Conservation (phyloP, 2,797 vertebrate species). For the Balearica regulorum region DNA sequence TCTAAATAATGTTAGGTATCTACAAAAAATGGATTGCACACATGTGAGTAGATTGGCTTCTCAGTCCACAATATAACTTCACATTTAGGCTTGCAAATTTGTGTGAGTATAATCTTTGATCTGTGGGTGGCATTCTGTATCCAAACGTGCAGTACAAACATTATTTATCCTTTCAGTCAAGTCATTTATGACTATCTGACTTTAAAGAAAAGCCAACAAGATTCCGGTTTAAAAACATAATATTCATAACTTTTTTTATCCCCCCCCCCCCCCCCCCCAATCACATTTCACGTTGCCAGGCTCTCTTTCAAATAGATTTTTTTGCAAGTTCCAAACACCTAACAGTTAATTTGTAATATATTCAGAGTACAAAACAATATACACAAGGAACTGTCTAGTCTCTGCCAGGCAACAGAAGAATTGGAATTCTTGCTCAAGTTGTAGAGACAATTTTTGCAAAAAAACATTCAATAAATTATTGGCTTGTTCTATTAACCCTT, state of each 20-base stretch:
- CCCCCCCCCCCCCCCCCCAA: fast-evolving
- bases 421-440: neutral
- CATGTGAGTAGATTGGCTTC: neutral
- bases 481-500: neutral
- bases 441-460: neutral
- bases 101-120: slow-evolving; percentile 25
- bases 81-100: neutral
- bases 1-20: neutral
- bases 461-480: neutral
- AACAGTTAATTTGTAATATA: slow-evolving; percentile 61
- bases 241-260: neutral
- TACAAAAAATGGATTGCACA: neutral
- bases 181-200: slow-evolving; percentile 32
- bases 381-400: neutral
- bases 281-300: neutral
- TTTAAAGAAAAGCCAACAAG: slow-evolving; percentile 45
- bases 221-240: slow-evolving; percentile 15
- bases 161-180: slow-evolving; percentile 34
- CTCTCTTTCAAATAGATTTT: slow-evolving; percentile 17
- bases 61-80: neutral
- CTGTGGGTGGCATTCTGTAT: slow-evolving; percentile 46
- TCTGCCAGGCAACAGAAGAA: slow-evolving; percentile 26
- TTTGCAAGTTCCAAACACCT: slow-evolving; percentile 23
- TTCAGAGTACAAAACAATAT: slow-evolving; percentile 20
- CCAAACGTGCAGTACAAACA: slow-evolving; percentile 6